Base-by-base conservation (phyloP, 1,140 invertebrate species). In the Pteromalus puparum region DNA sequence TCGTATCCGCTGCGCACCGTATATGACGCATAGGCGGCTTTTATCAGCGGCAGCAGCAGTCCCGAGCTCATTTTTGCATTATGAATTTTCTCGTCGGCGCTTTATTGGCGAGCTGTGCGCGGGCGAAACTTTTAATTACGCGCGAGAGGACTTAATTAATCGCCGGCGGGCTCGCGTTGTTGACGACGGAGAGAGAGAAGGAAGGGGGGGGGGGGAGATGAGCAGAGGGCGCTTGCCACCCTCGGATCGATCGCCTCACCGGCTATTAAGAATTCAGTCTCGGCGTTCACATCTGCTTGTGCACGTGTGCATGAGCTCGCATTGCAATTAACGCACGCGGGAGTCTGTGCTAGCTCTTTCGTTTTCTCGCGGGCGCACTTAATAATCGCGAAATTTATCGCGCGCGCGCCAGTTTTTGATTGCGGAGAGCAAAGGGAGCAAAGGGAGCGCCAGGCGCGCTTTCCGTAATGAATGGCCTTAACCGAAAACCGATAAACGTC, bases 401-500 rank as follows among this genome's bases (percentile, higher is more conserved):
- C 48, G 61, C 48, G 61, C 28, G 67, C 42, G n/a, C 61, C 53
- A 75, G 78, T 75, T 84, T 84, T 84, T 84, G 83, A 84, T 84
- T 84, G 82, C 76, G 21, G 65, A 68, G 61, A 42, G 70, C 24
- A 38, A 48, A 30, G 34, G 9, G 61, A 42, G 70, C 24, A 38
- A 48, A 30, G 34, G 9, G 48, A 46, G 6, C 7, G 46, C 6
- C 24, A 53, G 42, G 34, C 30, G 77, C 65, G 70, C 26, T 73
- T 65, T 42, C 67, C 67, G 72, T 84, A 84, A 84, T 75, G 77
- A 84, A 81, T 84, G 83, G 83, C 78, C 72, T 81, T 68, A 80
- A 74, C 83, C 82, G 76, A 84, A 84, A 84, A 84, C 82, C 77
- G 83, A 84, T 84, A 84, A 84, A 84, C 70, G 77, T 84, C 83